Conservation (phyloP, 2,797 vertebrate species). For the Cyprinodon diabolis region DNA sequence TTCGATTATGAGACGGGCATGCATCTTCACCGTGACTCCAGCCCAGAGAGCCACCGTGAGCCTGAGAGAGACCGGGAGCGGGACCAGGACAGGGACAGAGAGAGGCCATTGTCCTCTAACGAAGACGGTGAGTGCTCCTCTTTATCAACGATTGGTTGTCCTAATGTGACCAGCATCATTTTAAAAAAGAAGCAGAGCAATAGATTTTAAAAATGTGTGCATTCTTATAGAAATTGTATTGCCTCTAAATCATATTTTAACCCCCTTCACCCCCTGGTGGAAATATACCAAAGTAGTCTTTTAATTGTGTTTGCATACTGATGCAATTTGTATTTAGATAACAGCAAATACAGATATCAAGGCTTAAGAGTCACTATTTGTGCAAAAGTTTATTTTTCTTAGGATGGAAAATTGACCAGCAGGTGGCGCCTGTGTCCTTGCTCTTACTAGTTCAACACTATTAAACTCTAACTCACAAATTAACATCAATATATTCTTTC, state of each 20-base stretch:
- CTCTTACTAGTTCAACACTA: neutral
- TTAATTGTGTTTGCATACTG: neutral
- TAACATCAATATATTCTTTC: neutral
- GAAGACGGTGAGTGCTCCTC: conserved; percentile 77
- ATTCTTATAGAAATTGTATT: neutral
- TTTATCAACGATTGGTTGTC: neutral
- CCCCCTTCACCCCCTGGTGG: neutral
- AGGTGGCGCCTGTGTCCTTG: conserved; percentile 14
- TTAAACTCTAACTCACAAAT: neutral
- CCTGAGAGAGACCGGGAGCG: conserved; percentile 81
- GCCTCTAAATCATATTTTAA: neutral
- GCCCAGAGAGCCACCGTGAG: conserved; percentile 85
- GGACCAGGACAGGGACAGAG: conserved; percentile 56
- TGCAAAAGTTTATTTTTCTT: neutral
- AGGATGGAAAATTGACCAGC: conserved; percentile 12
- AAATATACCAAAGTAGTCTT: neutral
- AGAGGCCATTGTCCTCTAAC: conserved; percentile 71
- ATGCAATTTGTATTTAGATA: neutral
- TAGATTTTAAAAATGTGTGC: neutral
- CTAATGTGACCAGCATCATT: neutral
- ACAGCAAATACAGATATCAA: neutral
- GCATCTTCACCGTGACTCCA: conserved; percentile 88
- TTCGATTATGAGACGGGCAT: conserved; percentile 96
- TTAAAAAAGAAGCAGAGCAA: neutral
- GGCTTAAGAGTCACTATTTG: neutral